These are phyloP conservation scores for Xylocopa sonorina DNA, from an alignment of 1,140 invertebrate genomes.

Conservation along the genomic window DNA sequence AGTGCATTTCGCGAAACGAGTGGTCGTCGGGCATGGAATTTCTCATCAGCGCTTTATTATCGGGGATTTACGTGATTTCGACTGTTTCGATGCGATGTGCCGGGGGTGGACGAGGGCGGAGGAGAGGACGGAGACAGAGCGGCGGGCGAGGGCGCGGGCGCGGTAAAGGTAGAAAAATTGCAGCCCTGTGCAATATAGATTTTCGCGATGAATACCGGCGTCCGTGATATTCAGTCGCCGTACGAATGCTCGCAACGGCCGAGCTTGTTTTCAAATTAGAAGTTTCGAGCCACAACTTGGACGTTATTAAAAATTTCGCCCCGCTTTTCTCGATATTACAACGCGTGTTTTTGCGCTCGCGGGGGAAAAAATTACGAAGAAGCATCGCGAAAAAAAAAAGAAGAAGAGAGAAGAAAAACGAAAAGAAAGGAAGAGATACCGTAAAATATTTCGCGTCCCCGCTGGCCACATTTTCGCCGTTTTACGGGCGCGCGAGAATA, in stretches of 20 bases:
- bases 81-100: constrained; percentile 18
- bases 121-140: neutral
- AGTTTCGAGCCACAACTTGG: constrained; percentile 37
- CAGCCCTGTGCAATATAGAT: constrained; percentile 49
- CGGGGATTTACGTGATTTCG: constrained; percentile 35
- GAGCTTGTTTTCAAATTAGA: constrained; percentile 55
- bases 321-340: constrained; percentile 29
- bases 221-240: constrained; percentile 38
- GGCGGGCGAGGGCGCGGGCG: constrained; percentile 3
- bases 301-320: constrained; percentile 46
- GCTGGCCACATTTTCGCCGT: too few relatives aligned
- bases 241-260: constrained; percentile 14
- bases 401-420: too few relatives aligned
- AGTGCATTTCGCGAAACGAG: neutral
- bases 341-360: neutral
- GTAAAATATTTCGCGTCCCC: too few relatives aligned
- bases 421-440: too few relatives aligned
- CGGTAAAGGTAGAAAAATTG: constrained; percentile 46
- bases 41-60: constrained; percentile 39
- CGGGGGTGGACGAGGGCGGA: too few relatives aligned
- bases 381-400: neutral
- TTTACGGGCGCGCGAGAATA: too few relatives aligned
- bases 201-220: constrained; percentile 46
- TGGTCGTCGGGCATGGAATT: constrained; percentile 11
- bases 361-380: neutral